A percentile compares a stretch with the other conserved stretches of the same genome.
These are phyloP conservation scores for Nomada ferruginata DNA, from an alignment of 2,888 invertebrate genomes.

Conservation along the genomic window DNA sequence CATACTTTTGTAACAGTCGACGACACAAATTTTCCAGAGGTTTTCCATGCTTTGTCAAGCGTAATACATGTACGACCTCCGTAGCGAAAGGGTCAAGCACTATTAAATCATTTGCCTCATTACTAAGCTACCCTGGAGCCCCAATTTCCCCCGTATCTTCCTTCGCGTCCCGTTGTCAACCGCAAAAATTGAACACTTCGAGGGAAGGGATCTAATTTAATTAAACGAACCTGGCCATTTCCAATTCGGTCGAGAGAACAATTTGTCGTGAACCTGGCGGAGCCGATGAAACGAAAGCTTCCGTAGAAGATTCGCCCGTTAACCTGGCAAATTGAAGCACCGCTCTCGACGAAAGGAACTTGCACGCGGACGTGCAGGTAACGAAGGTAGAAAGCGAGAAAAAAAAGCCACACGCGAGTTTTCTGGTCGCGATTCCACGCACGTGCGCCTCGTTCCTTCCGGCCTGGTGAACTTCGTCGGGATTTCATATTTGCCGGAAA, in stretches of 20 bases:
- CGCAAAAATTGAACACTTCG: neutral
- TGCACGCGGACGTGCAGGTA: neutral
- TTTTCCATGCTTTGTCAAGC: too few relatives aligned
- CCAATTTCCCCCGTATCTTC: neutral
- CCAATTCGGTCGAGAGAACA: neutral
- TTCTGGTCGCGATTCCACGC: slow-evolving; percentile 8
- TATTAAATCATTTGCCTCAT: neutral
- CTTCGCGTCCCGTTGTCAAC: neutral
- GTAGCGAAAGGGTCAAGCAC: too few relatives aligned
- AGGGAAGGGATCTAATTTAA: slow-evolving; percentile 12
- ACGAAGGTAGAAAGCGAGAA: neutral
- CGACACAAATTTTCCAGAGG: too few relatives aligned
- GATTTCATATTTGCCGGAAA: slow-evolving; percentile 39
- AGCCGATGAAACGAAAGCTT: slow-evolving; percentile 5
- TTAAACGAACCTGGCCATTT: neutral
- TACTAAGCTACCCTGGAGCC: neutral
- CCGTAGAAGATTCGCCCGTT: neutral
- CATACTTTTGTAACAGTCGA: too few relatives aligned
- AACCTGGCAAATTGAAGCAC: neutral
- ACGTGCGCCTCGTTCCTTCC: slow-evolving; percentile 30
- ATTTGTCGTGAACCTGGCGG: neutral
- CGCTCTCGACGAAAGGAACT: neutral
- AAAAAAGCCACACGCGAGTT: too few relatives aligned
- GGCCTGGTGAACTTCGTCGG: slow-evolving; percentile 19
- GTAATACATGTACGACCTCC: too few relatives aligned